Evolutionary conservation across 2,888 invertebrate species (phyloP).

Genomic region (Trichogramma dendrolimi): DNA sequence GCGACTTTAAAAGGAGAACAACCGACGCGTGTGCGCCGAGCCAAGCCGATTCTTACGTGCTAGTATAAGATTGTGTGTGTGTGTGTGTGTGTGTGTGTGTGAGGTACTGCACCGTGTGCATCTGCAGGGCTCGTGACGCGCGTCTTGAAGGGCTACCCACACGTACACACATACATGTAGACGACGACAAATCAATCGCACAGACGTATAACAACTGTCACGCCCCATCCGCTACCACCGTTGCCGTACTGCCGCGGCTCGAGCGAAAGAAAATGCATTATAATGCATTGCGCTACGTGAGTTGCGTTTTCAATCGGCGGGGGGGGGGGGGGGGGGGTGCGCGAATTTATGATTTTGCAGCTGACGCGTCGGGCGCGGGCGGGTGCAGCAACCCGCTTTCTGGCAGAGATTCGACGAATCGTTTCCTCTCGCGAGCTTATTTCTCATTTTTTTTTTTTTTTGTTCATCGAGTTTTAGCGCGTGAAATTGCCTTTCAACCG

Average conservation of each 20-base stretch:
- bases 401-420: no score
- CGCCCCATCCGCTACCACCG: conserved; percentile 21
- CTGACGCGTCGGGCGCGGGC: neutral
- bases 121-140: conserved; percentile 40
- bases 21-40: no score
- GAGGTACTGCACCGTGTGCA: conserved; percentile 37
- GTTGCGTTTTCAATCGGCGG: conserved; percentile 38
- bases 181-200: conserved; percentile 39
- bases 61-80: no score
- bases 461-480: no score
- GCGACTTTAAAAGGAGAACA: no score
- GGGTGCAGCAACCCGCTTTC: conserved; percentile 25
- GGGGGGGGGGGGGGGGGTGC: conserved; percentile 15
- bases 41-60: neutral
- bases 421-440: no score
- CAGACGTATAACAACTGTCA: conserved; percentile 37
- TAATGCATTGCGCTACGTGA: conserved; percentile 40
- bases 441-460: conserved; percentile 19
- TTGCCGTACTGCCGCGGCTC: conserved; percentile 10
- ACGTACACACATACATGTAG: conserved; percentile 8
- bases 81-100: no score
- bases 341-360: conserved; percentile 34
- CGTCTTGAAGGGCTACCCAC: no score
- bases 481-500: conserved; percentile 31
- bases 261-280: conserved; percentile 39